Evolutionary conservation across 2,888 invertebrate genomes (phyloP).

Genomic region (Volucella inflata): DNA sequence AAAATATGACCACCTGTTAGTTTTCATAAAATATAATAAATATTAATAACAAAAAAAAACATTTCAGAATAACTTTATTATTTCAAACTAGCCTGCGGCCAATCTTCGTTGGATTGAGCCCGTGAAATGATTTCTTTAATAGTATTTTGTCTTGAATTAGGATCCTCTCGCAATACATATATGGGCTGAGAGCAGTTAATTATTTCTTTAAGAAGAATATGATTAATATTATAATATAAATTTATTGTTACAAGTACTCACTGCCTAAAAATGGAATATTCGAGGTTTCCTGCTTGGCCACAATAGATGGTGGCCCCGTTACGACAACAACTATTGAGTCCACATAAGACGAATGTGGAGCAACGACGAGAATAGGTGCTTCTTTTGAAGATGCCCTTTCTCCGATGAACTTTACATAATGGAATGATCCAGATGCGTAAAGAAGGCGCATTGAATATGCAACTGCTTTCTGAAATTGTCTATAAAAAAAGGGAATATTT

Average conservation of each 20-base stretch:
- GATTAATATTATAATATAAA: neutral
- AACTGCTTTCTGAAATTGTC: slow-evolving; percentile 87
- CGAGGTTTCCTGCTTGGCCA: slow-evolving; percentile 94
- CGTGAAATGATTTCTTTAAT: slow-evolving; percentile 94
- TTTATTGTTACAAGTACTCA: slow-evolving; percentile 84
- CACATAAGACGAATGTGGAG: slow-evolving; percentile 96
- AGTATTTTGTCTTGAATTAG: slow-evolving; percentile 94
- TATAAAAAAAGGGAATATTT: slow-evolving; percentile 78
- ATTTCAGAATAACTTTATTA: neutral
- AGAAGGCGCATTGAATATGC: slow-evolving; percentile 89
- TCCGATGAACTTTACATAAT: slow-evolving; percentile 91
- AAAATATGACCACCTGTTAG: slow-evolving; percentile 93
- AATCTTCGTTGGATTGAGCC: slow-evolving; percentile 92
- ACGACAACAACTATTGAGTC: slow-evolving; percentile 93
- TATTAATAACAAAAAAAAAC: neutral
- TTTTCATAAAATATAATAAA: neutral
- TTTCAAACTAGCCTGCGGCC: slow-evolving; percentile 90
- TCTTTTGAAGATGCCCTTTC: slow-evolving; percentile 86
- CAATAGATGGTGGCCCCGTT: slow-evolving; percentile 93
- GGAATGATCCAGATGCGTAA: slow-evolving; percentile 92
- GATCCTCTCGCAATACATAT: slow-evolving; percentile 96
- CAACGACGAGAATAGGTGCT: slow-evolving; percentile 93
- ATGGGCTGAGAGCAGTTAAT: slow-evolving; percentile 98
- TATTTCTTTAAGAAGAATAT: slow-evolving; percentile 86
- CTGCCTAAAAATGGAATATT: slow-evolving; percentile 95